Percentiles rank a stretch among this genome's conserved stretches.
These are phyloP conservation scores for Thymelicus sylvestris DNA, from an alignment of 2,888 invertebrate genomes.

Conservation along the genomic window DNA sequence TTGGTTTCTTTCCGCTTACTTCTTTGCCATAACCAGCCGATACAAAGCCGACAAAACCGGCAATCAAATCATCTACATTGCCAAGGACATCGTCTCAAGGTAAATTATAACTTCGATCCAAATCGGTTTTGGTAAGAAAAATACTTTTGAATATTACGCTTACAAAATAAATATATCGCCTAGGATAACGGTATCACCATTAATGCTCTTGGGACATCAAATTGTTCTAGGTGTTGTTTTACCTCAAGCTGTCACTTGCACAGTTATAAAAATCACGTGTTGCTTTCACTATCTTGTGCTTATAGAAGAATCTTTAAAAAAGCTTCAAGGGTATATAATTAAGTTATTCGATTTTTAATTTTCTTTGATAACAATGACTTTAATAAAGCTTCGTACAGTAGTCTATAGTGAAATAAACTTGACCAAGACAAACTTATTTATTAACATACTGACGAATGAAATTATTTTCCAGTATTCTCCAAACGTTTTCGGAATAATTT, in stretches of 20 bases:
- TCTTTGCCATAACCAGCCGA: conserved; percentile 90
- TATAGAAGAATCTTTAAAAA: background rate
- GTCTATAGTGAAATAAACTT: no score
- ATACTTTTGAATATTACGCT: conserved; percentile 40
- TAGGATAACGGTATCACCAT: conserved; percentile 1
- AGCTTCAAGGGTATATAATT: no score
- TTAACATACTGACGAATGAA: no score
- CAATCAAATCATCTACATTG: conserved; percentile 97
- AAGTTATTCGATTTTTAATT: no score
- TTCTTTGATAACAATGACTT: no score
- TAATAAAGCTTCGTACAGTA: no score
- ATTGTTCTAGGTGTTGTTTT: conserved; percentile 19
- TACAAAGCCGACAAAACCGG: conserved; percentile 97
- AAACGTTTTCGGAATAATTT: no score
- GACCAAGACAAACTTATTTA: no score
- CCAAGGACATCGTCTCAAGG: conserved; percentile 97
- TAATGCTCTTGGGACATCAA: background rate
- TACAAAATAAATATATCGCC: conserved; percentile 15
- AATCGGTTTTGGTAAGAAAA: conserved; percentile 43
- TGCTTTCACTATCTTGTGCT: background rate
- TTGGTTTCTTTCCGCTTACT: conserved; percentile 84
- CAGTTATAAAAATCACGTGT: background rate
- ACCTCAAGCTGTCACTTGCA: background rate
- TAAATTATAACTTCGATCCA: conserved; percentile 82
- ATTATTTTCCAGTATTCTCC: no score